Evolutionary conservation across 2,113 vertebrate genomes (phyloP).

Genomic region (Stigmatopora argus): DNA sequence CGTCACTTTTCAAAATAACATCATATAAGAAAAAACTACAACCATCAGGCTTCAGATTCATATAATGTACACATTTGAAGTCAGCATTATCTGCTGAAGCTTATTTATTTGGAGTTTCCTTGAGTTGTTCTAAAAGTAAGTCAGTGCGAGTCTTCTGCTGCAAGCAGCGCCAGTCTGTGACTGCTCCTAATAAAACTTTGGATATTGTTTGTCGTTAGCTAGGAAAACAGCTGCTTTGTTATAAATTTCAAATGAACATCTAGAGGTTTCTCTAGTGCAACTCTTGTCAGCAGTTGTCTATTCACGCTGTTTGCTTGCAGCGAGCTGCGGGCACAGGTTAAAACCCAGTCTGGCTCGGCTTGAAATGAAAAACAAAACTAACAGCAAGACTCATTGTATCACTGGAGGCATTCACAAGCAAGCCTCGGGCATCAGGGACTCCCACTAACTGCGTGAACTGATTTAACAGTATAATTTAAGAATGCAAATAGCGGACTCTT

Average conservation of each 20-base stretch:
- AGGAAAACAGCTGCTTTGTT: slow-evolving; percentile 22
- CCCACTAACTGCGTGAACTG: background rate
- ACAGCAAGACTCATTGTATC: slow-evolving; percentile 27
- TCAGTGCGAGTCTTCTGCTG: background rate
- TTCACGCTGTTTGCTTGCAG: slow-evolving; percentile 35
- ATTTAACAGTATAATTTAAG: background rate
- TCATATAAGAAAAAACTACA: too few species aligned
- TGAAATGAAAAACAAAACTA: slow-evolving; percentile 2
- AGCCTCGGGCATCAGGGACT: slow-evolving; percentile 23
- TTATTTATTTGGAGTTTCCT: background rate
- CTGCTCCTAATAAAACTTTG: slow-evolving; percentile 18
- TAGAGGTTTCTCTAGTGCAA: slow-evolving; percentile 15
- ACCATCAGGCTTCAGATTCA: too few species aligned
- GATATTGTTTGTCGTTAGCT: background rate
- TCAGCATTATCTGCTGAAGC: too few species aligned
- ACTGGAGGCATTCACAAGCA: slow-evolving; percentile 33
- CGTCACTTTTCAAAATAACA: too few species aligned
- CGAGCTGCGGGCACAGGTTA: slow-evolving; percentile 30
- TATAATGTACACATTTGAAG: too few species aligned
- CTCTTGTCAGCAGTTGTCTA: slow-evolving; percentile 18
- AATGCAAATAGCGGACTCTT: slow-evolving; percentile 8
- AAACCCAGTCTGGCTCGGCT: slow-evolving; percentile 21
- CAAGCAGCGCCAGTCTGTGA: background rate
- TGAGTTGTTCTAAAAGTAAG: background rate
- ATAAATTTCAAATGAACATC: slow-evolving; percentile 23